Percentiles rank a stretch among this genome's conserved stretches.
Conservation (phyloP, 2,797 vertebrate genomes). For the Dicrostonyx torquatus region DNA sequence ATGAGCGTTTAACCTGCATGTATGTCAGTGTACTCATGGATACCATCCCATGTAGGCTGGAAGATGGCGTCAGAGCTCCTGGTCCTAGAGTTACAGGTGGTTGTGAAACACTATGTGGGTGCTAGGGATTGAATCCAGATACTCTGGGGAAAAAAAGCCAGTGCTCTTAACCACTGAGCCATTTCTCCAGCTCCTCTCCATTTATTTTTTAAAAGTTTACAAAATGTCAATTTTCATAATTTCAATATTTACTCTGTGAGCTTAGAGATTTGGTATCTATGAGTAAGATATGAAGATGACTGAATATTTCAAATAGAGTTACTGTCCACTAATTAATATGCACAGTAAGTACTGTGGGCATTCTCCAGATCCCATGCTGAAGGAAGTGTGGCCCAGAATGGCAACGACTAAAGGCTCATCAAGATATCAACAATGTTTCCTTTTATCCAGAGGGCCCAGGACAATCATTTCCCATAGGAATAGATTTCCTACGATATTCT, state of each 20-base stretch:
- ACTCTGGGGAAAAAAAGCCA: neutral
- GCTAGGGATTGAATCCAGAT: neutral
- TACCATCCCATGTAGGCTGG: neutral
- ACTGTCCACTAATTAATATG: neutral
- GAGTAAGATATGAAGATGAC: neutral
- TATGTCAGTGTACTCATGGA: neutral
- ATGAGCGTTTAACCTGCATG: neutral
- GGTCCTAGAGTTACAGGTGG: neutral
- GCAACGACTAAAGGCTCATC: neutral
- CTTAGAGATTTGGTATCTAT: constrained; percentile 18
- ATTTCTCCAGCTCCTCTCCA: neutral
- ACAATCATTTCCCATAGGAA: constrained; percentile 13
- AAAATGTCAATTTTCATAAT: neutral
- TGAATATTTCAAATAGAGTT: constrained; percentile 22
- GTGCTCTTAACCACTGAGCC: neutral
- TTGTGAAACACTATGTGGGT: neutral
- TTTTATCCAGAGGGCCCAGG: neutral
- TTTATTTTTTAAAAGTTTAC: too few species aligned
- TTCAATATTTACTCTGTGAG: neutral
- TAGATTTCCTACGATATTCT: constrained; percentile 31
- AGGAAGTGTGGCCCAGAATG: neutral
- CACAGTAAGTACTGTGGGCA: neutral
- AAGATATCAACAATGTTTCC: neutral
- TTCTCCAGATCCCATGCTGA: neutral
- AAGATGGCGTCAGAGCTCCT: neutral